Evolutionary conservation across 2,797 vertebrate genomes (phyloP), one percentile per base, ranked within the genome.

Genomic region (Setipinna tenuifilis): DNA sequence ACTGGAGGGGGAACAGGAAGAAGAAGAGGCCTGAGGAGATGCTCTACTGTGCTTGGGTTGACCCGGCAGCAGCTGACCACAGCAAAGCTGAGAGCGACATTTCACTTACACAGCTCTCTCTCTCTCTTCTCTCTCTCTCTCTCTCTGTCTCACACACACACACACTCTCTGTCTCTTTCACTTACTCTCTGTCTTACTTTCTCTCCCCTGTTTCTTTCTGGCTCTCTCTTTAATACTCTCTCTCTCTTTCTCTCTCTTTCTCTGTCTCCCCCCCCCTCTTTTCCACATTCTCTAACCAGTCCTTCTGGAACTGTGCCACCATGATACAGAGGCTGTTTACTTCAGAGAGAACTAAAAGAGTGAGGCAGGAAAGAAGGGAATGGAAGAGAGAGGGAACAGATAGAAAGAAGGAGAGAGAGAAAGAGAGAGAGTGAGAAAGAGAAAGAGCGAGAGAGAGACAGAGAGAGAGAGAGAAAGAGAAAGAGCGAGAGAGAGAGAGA

Each of bases 201-300:
- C 21, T 25, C 44, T 68, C 46, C 82, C 82, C 46, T n/a, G n/a
- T n/a, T n/a, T n/a, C 57, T 28, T 57, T 17, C 41, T 84, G 50
- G 81, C 41, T 83, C 46, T 50, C 59, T 16, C 58, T 82, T 65
- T 80, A n/a, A n/a, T 41, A 75, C 46, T 85, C 65, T 83, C 41
- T 83, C 46, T 50, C 68, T 16, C 58, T 82, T 68, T 80, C 59
- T 48, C 61, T 75, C 78, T 90, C 88, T 89, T 58, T 50, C 89
- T 54, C 83, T 86, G 87, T 92, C 91, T 88, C 78, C 80, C 81
- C n/a, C 25, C 71, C 19, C 17, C 46, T 90, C 89, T 81, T 87
- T 90, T 85, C 86, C 84, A 93, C 68, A 78, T 54, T 71, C 10
- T 84, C 61, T 58, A 4, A 65, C 31, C 85, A 84, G 86, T 58